Base-by-base conservation (phyloP, 1,140 invertebrate species). In the Asbolus verrucosus region DNA sequence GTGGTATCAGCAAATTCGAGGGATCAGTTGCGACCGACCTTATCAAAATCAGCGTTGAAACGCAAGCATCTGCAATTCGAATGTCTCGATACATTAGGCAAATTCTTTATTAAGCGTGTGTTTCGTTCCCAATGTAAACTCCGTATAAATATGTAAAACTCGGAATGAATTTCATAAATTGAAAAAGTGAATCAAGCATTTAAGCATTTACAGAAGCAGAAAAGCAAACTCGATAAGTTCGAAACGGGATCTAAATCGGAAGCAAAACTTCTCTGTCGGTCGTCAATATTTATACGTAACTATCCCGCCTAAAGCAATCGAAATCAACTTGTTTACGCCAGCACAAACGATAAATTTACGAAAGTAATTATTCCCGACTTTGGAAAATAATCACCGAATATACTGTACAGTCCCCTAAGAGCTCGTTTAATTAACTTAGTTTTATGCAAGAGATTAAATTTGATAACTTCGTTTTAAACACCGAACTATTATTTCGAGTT, bases 401-500 rank as follows among this genome's bases (percentile, higher is more conserved):
- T 36, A 36, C 33, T 54, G 46, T 27, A 21, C n/a, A 54, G 43
- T 13, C 46, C 21, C 46, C 14, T 27, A 6, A 13, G 21, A 54
- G 46, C 19, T 9, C 46, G 9, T 13, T 54, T 54, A 54, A 54
- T 54, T 54, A 54, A 54, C 46, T 54, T 54, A 54, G 46, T 54
- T 54, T 54, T 54, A 54, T 54, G 46, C 46, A 54, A n/a, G 46
- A 54, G 46, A 54, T 54, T 54, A 54, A 54, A 54, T 54, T 54
- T 54, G 24, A 54, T 54, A 24, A 54, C 46, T 54, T 54, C 27
- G 43, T 50, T 50, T 50, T 50, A 54, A 54, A 54, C 46, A 13
- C 43, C n/a, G 16, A 21, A 19, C 43, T 50, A 54, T 54, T 24
- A 54, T 54, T 54, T 27, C 18, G 27, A 54, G 27, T 54, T 54